A percentile compares a stretch with the other conserved stretches of the same genome.
These are phyloP conservation scores for Lemur catta DNA, from an alignment of 2,797 vertebrate species.

Conservation along the genomic window DNA sequence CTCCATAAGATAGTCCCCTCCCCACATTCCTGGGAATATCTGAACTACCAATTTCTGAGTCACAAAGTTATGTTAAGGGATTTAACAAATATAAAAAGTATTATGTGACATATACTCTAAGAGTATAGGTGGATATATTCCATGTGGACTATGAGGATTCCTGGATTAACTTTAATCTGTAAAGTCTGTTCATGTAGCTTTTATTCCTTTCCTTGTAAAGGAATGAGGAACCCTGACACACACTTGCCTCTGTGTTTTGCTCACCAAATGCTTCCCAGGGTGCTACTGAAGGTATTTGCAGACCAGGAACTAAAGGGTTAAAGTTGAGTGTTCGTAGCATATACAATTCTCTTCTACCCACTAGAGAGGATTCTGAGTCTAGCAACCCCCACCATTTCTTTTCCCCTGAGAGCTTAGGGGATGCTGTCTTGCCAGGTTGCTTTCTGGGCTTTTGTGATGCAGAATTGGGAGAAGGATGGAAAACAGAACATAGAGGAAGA, in stretches of 20 bases:
- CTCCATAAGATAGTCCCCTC: neutral
- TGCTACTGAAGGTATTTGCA: neutral
- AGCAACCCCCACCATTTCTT: neutral
- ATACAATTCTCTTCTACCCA: neutral
- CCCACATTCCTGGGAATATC: neutral
- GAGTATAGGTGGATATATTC: neutral
- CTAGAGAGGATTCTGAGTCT: neutral
- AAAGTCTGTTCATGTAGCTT: neutral
- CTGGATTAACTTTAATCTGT: neutral
- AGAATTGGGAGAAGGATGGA: neutral
- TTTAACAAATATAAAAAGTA: neutral
- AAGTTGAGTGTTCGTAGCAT: neutral
- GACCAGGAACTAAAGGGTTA: neutral
- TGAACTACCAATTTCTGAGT: neutral
- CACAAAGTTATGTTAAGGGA: neutral
- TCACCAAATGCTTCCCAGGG: neutral
- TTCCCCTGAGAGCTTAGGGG: neutral
- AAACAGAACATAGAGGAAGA: neutral
- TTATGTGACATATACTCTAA: neutral
- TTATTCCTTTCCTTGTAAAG: neutral
- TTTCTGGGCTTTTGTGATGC: neutral
- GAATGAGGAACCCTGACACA: neutral
- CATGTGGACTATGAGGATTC: neutral
- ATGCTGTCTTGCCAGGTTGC: neutral
- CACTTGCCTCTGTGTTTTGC: neutral